A percentile compares a stretch with the other conserved stretches of the same genome.
Evolutionary conservation across 2,797 vertebrate genomes (phyloP).

Genomic region (Phylloscopus collybita): DNA sequence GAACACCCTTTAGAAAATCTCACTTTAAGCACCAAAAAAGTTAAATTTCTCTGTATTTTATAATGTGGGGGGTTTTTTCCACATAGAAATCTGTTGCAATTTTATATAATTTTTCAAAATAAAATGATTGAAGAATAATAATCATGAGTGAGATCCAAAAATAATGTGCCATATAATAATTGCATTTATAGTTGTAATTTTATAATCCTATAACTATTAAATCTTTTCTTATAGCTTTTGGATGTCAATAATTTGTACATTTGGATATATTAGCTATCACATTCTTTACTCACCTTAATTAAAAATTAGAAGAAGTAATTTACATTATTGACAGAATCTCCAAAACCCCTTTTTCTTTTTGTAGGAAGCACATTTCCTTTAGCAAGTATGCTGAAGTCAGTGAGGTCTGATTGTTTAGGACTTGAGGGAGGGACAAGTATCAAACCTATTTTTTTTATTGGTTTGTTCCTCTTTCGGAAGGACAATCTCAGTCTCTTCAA

Average conservation of each 20-base stretch:
- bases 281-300: slow-evolving; percentile 39
- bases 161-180: background rate
- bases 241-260: background rate
- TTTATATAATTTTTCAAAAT: background rate
- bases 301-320: background rate
- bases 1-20: background rate
- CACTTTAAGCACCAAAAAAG: background rate
- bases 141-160: background rate
- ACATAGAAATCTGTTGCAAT: background rate
- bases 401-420: background rate
- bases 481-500: background rate
- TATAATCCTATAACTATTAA: background rate
- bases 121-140: background rate
- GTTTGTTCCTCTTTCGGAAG: background rate
- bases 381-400: background rate
- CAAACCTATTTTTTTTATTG: background rate
- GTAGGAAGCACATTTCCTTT: background rate
- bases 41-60: background rate
- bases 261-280: background rate
- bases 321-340: background rate
- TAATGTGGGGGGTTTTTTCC: background rate
- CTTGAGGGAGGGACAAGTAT: background rate
- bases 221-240: background rate
- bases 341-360: background rate
- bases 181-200: background rate